Percentiles rank a stretch among this genome's conserved stretches.
phyloP scores from a whole-genome alignment of 2,888 invertebrate species.

The Epirrita christyi region DNA sequence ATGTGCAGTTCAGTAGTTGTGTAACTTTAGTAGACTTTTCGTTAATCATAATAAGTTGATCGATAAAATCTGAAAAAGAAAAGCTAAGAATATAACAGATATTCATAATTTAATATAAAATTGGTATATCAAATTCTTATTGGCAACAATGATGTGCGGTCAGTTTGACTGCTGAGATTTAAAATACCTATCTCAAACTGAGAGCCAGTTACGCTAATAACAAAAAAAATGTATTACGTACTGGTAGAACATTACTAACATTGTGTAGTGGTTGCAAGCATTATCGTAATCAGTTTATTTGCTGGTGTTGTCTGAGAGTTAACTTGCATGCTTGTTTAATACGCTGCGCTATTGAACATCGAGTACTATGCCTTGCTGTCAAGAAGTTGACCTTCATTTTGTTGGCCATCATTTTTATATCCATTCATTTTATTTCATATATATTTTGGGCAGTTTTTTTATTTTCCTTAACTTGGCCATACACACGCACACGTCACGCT shows the following conservation, averaged over 20 bases:
- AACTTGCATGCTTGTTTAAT: conserved; percentile 80
- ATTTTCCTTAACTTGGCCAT: conserved; percentile 78
- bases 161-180: neutral
- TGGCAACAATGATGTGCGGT: no score
- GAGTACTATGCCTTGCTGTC: conserved; percentile 88
- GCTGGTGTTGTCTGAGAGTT: conserved; percentile 55
- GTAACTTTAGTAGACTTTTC: neutral
- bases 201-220: neutral
- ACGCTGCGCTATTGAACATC: conserved; percentile 79
- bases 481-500: conserved; percentile 67
- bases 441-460: conserved; percentile 79
- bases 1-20: conserved; percentile 9
- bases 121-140: neutral
- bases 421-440: conserved; percentile 82
- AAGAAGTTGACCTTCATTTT: conserved; percentile 98
- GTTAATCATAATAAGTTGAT: neutral
- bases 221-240: conserved; percentile 3
- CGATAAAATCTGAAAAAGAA: neutral
- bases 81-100: neutral
- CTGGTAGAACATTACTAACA: conserved; percentile 19
- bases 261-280: conserved; percentile 26
- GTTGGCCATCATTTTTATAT: conserved; percentile 93
- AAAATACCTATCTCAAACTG: neutral
- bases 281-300: conserved; percentile 30
- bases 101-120: neutral